Base-by-base conservation (phyloP, 2,888 invertebrate genomes). In the Clostera curtula region DNA sequence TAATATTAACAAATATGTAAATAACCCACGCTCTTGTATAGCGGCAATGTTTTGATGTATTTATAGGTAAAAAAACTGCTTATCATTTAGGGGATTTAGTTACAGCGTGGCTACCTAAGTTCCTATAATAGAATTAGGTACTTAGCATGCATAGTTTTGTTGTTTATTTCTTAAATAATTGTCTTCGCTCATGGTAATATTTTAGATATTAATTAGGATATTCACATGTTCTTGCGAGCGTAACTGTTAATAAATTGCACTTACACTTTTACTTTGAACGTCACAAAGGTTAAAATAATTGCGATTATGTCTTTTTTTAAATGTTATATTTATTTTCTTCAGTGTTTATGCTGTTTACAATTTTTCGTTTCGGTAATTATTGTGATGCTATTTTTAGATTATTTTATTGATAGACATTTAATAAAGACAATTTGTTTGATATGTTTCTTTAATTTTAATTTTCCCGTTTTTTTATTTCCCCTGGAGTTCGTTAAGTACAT, bases 381-480 rank as follows among this genome's bases (percentile, higher is more conserved):
- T 77, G 79, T 77, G 76, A 79, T 79, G 76, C 68, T 79, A 79
- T 69, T 79, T 72, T 75, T 75, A 77, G 69, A 70, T 69, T 67
- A 73, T 67, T 74, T 74, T 75, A 77, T 61, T 57, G 59, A 61
- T 72, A 73, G 70, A 74, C 66, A 61, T 64, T 64, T 61, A 77
- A 79, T 80, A 79, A 80, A 80, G 74, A 79, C 75, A 70, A 62
- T 57, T 64, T 62, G 66, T 75, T 73, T 62, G 47, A 66, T 59
- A 40, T 34, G 34, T 65, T 68, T 53, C 50, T 60, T 62, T 65
- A 57, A 60, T 66, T 63, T 66, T 56, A 48, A 49, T 56, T 57
- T 51, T 36, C 27, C 31, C 36, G 44, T 50, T 46, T 36, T 43
- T 40, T 35, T 5, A 15, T 11, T 39, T 30, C n/a, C 4, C 20